Conservation (phyloP, 2,113 vertebrate genomes). For the Candoia aspera region DNA sequence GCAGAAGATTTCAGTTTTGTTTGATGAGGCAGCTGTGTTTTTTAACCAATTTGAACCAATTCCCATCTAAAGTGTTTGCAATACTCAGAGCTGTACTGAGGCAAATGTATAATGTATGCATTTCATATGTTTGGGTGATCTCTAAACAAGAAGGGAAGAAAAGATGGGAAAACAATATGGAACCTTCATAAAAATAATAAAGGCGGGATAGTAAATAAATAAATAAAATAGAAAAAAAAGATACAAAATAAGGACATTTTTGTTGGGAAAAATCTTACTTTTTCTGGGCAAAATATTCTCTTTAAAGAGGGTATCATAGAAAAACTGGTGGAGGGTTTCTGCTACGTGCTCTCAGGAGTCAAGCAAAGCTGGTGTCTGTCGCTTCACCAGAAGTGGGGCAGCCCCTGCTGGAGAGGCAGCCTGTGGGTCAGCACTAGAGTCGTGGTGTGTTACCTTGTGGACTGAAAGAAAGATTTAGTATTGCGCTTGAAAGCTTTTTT, state of each 20-base stretch:
- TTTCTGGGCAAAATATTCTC: not conserved
- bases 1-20: not conserved
- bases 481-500: not conserved
- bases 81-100: not conserved
- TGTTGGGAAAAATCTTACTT: too few relatives aligned
- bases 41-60: too few relatives aligned
- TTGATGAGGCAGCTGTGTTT: too few relatives aligned
- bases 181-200: not conserved
- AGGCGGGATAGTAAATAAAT: too few relatives aligned
- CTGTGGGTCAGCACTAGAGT: not conserved
- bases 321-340: not conserved
- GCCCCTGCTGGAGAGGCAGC: not conserved
- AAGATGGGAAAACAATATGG: not conserved
- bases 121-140: not conserved
- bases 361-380: not conserved
- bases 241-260: too few relatives aligned
- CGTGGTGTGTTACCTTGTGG: not conserved
- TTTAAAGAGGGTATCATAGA: not conserved
- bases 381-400: not conserved
- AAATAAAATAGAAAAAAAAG: too few relatives aligned
- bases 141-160: too few relatives aligned
- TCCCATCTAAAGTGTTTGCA: not conserved
- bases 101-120: not conserved
- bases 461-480: not conserved
- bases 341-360: not conserved